Conservation (phyloP, 2,113 vertebrate species). For the Daphoenositta chrysoptera region DNA sequence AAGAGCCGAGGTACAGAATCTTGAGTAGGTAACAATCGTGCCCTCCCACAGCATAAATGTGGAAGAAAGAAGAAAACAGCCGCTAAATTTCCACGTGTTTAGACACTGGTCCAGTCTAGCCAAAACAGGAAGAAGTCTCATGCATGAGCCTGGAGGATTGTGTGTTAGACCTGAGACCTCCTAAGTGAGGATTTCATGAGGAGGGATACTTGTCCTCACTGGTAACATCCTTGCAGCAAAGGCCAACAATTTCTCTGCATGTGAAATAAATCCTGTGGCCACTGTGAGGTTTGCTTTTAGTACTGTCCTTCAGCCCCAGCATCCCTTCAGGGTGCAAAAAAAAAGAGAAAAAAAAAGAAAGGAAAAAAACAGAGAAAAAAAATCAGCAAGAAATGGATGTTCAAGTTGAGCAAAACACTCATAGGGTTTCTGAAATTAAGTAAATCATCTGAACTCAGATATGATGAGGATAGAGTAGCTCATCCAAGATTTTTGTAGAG, state of each 20-base stretch:
- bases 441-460: background rate
- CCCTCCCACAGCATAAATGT: background rate
- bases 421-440: background rate
- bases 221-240: background rate
- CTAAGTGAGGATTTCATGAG: background rate
- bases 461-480: background rate
- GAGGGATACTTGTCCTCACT: background rate
- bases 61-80: background rate
- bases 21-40: background rate
- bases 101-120: background rate
- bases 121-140: background rate
- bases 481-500: background rate
- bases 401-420: background rate
- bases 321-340: background rate
- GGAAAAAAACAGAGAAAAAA: no score
- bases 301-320: background rate
- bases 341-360: no score
- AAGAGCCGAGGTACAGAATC: background rate
- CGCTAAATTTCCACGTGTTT: background rate
- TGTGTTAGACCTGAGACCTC: background rate
- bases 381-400: background rate
- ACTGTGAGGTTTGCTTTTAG: background rate
- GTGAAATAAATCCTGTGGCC: background rate
- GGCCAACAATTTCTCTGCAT: background rate
- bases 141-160: background rate